Conservation (phyloP, 2,113 vertebrate genomes). For the Engystomops pustulosus region DNA sequence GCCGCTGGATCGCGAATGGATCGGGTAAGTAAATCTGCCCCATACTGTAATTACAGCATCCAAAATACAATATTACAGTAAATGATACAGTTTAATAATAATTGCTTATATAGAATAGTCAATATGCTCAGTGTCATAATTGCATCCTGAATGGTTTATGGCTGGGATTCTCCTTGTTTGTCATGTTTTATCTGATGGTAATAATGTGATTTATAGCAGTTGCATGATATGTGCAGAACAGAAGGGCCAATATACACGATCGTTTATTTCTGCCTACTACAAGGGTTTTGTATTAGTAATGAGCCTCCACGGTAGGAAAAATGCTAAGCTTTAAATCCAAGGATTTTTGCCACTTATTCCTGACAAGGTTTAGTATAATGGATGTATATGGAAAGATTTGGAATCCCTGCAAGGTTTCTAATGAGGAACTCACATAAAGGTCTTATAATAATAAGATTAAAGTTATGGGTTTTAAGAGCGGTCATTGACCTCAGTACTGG, state of each 20-base stretch:
- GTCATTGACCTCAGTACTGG: too few relatives aligned
- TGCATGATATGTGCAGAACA: background rate
- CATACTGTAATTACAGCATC: background rate
- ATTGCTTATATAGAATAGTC: background rate
- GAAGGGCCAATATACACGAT: background rate
- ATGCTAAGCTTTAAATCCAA: background rate
- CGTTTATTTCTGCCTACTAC: background rate
- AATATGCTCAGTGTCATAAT: slow-evolving; percentile 26
- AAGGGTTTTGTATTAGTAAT: background rate
- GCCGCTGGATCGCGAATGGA: too few relatives aligned
- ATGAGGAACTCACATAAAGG: too few relatives aligned
- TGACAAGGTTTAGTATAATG: background rate
- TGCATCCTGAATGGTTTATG: slow-evolving; percentile 3
- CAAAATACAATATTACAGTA: background rate
- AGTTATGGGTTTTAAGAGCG: too few relatives aligned
- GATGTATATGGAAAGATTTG: background rate
- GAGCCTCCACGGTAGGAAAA: background rate
- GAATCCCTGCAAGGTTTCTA: too few relatives aligned
- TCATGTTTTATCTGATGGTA: background rate
- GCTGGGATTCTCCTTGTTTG: background rate
- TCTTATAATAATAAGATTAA: too few relatives aligned
- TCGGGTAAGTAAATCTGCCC: too few relatives aligned
- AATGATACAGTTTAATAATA: slow-evolving; percentile 5
- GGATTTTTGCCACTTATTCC: background rate
- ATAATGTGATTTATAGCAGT: background rate